Base-by-base conservation (phyloP, 2,797 vertebrate genomes). In the Falco columbarius region DNA sequence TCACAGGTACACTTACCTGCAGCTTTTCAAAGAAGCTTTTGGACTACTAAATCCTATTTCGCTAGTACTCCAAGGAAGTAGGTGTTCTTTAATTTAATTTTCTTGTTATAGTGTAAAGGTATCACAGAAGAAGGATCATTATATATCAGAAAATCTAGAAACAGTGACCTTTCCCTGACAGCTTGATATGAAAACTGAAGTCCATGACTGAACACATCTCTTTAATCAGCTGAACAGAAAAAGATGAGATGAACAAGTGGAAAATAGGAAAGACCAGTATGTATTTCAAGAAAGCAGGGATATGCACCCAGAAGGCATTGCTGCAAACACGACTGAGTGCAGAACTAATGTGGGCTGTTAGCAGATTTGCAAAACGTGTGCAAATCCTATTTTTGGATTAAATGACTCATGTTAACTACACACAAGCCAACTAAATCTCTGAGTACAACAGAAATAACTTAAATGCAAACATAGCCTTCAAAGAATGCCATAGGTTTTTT, bases 301-400 rank as follows among this genome's bases (percentile, higher is more conserved):
- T 65, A 14, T 40, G 40, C n/a, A 90, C 52, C 55, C 90, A 95
- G 65, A 62, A 96, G 38, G 32, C 55, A 84, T 27, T 68, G 70
- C 86, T 91, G 83, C 47, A 58, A 72, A 54, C 38, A 65, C 0
- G 0, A 23, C 62, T 22, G 70, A 86, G 81, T n/a, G 85, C 90
- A 91, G 82, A 91, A 90, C 93, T 79, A 88, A 94, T 63, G 87
- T 52, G 47, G 93, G 91, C 58, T 71, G 66, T 10, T 70, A 80
- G 73, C 82, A 94, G 90, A 92, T 96, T 70, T 95, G 86, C 77
- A 80, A 86, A 95, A 90, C 0, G 23, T 73, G 80, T 91, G 85
- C 76, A 96, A 93, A 96, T 97, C 88, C 88, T 91, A 91, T 94
- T 91, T 96, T 93, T 95, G 90, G 86, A 95, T 95, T 96, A 95